These are phyloP conservation scores for Eunapius fragilis DNA, from an alignment of 37 sponge, comb jelly and placozoan species.

Conservation along the genomic window DNA sequence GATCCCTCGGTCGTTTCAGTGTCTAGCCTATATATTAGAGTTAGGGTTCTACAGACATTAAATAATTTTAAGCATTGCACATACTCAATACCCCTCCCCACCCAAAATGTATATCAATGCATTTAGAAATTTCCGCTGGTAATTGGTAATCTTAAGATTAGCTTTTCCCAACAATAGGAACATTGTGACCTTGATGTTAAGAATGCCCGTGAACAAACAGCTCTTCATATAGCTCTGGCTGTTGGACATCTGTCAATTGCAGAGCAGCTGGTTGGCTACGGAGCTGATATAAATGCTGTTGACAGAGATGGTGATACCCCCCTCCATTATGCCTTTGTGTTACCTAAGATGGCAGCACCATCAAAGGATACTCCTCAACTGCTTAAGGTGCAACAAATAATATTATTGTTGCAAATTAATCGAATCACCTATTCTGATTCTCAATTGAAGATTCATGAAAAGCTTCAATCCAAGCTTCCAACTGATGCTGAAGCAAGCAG, in stretches of 20 bases:
- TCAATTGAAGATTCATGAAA: neutral
- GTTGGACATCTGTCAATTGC: constrained; percentile 38
- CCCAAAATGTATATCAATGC: too few relatives aligned
- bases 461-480: neutral
- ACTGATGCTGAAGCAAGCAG: neutral
- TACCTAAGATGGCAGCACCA: neutral
- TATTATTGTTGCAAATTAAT: neutral
- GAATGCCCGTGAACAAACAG: constrained; percentile 31
- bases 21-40: too few relatives aligned
- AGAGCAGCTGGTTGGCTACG: constrained; percentile 65
- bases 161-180: neutral
- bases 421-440: neutral
- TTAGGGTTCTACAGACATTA: too few relatives aligned
- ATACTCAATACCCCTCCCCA: neutral
- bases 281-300: constrained; percentile 49
- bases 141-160: too few relatives aligned
- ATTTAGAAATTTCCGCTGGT: too few relatives aligned
- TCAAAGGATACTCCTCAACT: constrained; percentile 19
- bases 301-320: constrained; percentile 63
- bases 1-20: too few relatives aligned
- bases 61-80: too few relatives aligned
- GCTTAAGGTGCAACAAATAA: constrained; percentile 15
- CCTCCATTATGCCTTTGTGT: constrained; percentile 52
- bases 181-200: constrained; percentile 15
- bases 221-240: constrained; percentile 50